These are phyloP conservation scores for Penaeus monodon DNA, from an alignment of 2,888 invertebrate species.

Conservation along the genomic window DNA sequence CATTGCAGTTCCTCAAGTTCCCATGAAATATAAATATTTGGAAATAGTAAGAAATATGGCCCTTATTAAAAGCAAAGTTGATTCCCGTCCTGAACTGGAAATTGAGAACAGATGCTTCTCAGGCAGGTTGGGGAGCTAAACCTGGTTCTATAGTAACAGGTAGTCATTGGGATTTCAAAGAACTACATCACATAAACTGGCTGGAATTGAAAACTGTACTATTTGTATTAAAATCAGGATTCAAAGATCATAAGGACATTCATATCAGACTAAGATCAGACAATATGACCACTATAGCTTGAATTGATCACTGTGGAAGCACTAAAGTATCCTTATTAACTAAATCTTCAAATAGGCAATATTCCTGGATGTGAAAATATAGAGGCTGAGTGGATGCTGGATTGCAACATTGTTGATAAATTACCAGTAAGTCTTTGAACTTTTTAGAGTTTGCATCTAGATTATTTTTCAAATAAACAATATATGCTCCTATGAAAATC, in stretches of 20 bases:
- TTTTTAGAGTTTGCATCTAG: background rate
- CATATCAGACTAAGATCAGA: background rate
- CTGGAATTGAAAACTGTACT: background rate
- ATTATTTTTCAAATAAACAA: background rate
- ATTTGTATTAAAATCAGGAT: background rate
- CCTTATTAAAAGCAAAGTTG: background rate
- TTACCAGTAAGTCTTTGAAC: background rate
- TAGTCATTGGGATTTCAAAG: background rate
- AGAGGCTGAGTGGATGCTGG: background rate
- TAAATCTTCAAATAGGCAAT: background rate
- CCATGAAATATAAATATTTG: conserved; percentile 2
- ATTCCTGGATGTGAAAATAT: background rate
- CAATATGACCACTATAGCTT: background rate
- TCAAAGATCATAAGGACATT: background rate
- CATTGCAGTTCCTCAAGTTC: background rate
- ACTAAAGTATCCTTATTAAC: conserved; percentile 1
- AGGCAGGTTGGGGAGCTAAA: too few relatives aligned
- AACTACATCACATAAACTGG: background rate
- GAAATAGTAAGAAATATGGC: background rate
- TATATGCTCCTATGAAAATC: background rate
- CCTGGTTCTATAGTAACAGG: too few relatives aligned
- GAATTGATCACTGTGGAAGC: background rate
- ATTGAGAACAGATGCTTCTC: background rate
- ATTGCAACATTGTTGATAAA: background rate
- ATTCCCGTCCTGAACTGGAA: background rate